A percentile compares a stretch with the other conserved stretches of the same genome.
These are phyloP conservation scores for Mormyrops boulengeri DNA, from an alignment of 2,797 vertebrate species.

Conservation along the genomic window DNA sequence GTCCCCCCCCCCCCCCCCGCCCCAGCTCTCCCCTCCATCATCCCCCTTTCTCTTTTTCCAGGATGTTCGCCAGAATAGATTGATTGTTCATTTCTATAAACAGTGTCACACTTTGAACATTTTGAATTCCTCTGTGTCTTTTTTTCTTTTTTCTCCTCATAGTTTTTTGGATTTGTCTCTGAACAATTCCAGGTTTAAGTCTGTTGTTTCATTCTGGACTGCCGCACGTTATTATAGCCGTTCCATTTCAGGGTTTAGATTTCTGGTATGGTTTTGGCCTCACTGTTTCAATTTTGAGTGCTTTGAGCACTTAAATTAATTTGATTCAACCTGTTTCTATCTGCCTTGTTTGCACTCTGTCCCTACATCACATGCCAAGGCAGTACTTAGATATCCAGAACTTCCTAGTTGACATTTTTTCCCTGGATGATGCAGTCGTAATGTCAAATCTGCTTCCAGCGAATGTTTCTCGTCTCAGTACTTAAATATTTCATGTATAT, in stretches of 20 bases:
- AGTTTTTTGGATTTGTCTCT: background rate
- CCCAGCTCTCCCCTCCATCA: conserved; percentile 13
- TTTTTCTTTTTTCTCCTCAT: conserved; percentile 50
- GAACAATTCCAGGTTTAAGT: conserved; percentile 32
- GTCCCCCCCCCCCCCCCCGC: background rate
- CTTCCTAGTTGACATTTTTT: background rate
- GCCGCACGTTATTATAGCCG: background rate
- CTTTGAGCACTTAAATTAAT: background rate
- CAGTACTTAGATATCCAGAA: background rate
- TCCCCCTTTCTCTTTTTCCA: conserved; percentile 49
- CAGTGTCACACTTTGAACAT: conserved; percentile 53
- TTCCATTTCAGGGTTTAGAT: background rate
- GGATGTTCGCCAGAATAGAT: conserved; percentile 49
- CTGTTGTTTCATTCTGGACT: conserved; percentile 28
- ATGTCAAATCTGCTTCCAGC: background rate
- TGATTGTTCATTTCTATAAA: conserved; percentile 64
- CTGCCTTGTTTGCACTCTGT: background rate
- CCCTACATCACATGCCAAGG: background rate
- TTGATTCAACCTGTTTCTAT: background rate
- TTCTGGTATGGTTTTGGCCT: background rate
- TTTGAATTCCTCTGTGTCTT: conserved; percentile 51
- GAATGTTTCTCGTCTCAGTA: background rate
- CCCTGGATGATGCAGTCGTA: background rate
- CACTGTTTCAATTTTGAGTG: background rate
- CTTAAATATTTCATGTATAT: background rate